Evolutionary conservation across 1,140 invertebrate genomes (phyloP).

Genomic region (Cotesia chilonis): DNA sequence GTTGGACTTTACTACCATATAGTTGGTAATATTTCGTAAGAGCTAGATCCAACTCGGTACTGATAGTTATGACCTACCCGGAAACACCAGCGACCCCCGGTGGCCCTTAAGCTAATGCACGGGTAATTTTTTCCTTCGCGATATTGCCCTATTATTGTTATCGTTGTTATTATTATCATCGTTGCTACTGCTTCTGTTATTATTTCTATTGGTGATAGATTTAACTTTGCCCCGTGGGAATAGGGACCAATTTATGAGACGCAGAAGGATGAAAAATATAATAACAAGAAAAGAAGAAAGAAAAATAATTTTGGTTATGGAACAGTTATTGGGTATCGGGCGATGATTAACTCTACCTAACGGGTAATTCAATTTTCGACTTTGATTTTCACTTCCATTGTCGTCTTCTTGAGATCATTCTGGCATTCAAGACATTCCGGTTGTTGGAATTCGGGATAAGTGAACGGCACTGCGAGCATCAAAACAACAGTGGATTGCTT

Average conservation of each 20-base stretch:
- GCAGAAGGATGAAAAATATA: background rate
- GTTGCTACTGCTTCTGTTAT: background rate
- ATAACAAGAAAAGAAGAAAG: slow-evolving; percentile 17
- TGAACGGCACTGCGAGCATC: background rate
- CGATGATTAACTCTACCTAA: too few relatives aligned
- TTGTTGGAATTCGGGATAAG: slow-evolving; percentile 19
- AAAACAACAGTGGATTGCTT: background rate
- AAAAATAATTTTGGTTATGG: slow-evolving; percentile 16
- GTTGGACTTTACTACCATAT: background rate
- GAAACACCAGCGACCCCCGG: slow-evolving; percentile 36
- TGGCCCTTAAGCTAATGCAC: slow-evolving; percentile 45
- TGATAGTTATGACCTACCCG: slow-evolving; percentile 27
- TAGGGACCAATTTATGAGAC: background rate
- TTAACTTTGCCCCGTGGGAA: slow-evolving; percentile 1
- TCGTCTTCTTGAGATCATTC: background rate
- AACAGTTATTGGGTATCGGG: too few relatives aligned
- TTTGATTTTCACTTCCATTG: slow-evolving; percentile 2
- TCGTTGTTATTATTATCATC: slow-evolving; percentile 45
- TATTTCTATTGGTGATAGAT: slow-evolving; percentile 9
- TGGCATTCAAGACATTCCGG: background rate
- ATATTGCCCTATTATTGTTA: slow-evolving; percentile 56
- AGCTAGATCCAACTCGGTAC: slow-evolving; percentile 27
- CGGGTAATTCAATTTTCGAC: too few relatives aligned
- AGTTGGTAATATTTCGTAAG: slow-evolving; percentile 21
- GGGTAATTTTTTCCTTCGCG: slow-evolving; percentile 55